These are phyloP conservation scores for Limosa lapponica DNA, from an alignment of 2,797 vertebrate genomes.

Conservation along the genomic window DNA sequence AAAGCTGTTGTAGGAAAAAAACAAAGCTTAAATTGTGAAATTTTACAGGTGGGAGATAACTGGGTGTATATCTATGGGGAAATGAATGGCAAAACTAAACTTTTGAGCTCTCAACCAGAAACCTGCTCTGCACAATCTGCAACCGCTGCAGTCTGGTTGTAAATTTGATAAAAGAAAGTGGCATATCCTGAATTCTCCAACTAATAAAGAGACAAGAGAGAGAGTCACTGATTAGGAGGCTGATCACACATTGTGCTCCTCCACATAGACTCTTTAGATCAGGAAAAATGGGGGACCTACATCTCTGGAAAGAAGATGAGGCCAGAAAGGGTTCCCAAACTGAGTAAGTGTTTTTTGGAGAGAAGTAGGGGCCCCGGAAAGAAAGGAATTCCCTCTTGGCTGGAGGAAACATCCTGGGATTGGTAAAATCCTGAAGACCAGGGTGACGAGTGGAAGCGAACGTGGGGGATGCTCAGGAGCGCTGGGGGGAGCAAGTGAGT, in stretches of 20 bases:
- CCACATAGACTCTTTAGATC: not conserved
- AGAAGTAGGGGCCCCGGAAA: too few species aligned
- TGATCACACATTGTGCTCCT: not conserved
- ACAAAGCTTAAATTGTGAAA: not conserved
- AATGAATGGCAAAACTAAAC: not conserved
- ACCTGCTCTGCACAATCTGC: not conserved
- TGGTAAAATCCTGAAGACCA: not conserved
- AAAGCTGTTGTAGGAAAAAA: not conserved
- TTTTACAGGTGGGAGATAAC: not conserved
- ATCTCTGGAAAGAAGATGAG: not conserved
- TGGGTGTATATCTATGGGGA: fast-evolving
- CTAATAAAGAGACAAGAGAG: not conserved
- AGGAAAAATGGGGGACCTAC: not conserved
- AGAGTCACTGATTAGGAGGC: fast-evolving
- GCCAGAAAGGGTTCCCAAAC: fast-evolving
- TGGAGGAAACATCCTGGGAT: not conserved
- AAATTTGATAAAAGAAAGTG: not conserved
- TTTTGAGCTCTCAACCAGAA: not conserved
- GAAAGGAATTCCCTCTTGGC: not conserved
- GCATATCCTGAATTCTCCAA: not conserved
- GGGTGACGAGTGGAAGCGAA: not conserved
- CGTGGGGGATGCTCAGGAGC: not conserved
- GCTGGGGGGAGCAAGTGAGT: not conserved
- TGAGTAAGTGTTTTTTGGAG: not conserved
- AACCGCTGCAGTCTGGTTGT: not conserved